Conservation (phyloP, 2,113 vertebrate species). For the Silurus glanis region DNA sequence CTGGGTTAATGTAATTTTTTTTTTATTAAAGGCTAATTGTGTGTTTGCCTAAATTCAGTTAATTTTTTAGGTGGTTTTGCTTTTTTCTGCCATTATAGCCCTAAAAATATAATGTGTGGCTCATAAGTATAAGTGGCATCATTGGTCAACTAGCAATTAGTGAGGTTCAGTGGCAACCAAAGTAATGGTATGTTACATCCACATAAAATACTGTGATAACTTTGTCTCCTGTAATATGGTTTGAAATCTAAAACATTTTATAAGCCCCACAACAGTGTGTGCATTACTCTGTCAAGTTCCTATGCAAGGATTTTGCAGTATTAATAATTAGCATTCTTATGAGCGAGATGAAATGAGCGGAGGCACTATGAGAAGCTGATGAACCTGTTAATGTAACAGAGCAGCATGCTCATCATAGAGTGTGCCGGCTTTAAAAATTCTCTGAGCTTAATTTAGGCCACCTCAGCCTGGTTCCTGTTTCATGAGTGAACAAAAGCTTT, state of each 20-base stretch:
- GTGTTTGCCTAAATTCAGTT: background rate
- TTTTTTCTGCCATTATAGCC: background rate
- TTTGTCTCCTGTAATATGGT: background rate
- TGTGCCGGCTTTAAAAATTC: constrained; percentile 70
- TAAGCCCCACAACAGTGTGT: background rate
- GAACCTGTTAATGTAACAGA: constrained; percentile 39
- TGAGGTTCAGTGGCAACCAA: background rate
- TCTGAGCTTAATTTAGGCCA: constrained; percentile 74
- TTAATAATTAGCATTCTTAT: constrained; percentile 38
- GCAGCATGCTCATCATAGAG: constrained; percentile 60
- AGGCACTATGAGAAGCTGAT: constrained; percentile 59
- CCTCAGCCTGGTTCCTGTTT: constrained; percentile 71
- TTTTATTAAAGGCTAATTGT: background rate
- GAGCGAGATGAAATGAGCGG: constrained; percentile 43
- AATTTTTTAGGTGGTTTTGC: background rate
- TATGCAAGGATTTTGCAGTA: background rate
- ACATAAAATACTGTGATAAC: background rate
- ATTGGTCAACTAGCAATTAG: background rate
- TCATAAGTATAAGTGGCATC: background rate
- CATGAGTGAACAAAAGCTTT: constrained; percentile 58
- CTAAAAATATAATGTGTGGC: background rate
- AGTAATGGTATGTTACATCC: background rate
- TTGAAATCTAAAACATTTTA: background rate
- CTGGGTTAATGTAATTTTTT: background rate
- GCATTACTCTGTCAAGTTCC: background rate